Evolutionary conservation across 2,888 invertebrate species (phyloP).

Genomic region (Lutraria lutraria): DNA sequence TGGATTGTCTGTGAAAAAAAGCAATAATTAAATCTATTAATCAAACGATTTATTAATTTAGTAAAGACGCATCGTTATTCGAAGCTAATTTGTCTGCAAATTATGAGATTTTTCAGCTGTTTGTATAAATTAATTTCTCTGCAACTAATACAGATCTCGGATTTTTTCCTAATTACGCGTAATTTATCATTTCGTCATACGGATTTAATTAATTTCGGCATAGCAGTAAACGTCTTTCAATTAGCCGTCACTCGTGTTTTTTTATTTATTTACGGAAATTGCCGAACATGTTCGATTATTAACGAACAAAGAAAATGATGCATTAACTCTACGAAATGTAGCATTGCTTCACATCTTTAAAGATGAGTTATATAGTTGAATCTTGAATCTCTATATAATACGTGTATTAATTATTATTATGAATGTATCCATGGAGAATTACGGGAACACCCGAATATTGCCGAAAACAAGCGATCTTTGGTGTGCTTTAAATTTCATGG

Average conservation of each 20-base stretch:
- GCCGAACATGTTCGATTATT: too few relatives aligned
- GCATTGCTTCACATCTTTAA: too few relatives aligned
- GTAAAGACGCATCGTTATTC: not conserved
- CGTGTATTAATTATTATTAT: too few relatives aligned
- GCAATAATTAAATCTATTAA: not conserved
- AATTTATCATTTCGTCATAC: not conserved
- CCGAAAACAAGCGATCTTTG: not conserved
- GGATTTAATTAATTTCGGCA: slow-evolving; percentile 12
- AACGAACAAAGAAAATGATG: too few relatives aligned
- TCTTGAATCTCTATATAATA: too few relatives aligned
- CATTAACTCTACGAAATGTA: too few relatives aligned
- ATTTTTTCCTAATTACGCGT: not conserved
- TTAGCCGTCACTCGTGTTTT: not conserved
- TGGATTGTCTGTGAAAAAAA: not conserved
- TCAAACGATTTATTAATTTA: slow-evolving; percentile 2
- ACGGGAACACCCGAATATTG: not conserved
- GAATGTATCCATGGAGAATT: not conserved
- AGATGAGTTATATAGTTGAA: too few relatives aligned
- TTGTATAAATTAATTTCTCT: slow-evolving; percentile 11
- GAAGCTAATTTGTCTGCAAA: not conserved
- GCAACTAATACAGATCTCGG: not conserved
- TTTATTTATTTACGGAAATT: slow-evolving; percentile 2
- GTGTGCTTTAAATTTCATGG: not conserved
- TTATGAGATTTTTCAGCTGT: slow-evolving; percentile 6
- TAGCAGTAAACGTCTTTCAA: not conserved